Base-by-base conservation (phyloP, 2,797 vertebrate genomes). In the Eulemur albifrons region DNA sequence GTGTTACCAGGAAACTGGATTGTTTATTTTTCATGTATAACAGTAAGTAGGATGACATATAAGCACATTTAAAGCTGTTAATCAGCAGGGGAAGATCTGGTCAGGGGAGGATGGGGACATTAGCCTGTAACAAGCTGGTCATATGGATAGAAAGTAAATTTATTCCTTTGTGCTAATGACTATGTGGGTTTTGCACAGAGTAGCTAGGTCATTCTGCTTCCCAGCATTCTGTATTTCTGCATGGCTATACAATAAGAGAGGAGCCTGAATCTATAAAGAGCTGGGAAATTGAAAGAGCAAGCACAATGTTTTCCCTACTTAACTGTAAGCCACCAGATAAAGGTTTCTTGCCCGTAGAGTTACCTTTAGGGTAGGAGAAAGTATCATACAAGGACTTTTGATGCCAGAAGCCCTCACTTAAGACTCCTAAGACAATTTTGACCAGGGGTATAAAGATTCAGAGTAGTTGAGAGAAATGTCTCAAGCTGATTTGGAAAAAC, bases 261-360 rank as follows among this genome's bases (percentile, higher is more conserved):
- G 50, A 94, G 12, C 7, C 59, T 59, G 83, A 86, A 59, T 77
- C 61, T 89, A 30, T 76, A 85, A 85, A 65, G 84, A 50, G 21
- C 9, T 82, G 13, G 48, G 76, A 87, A 94, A 88, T 30, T 76
- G n/a, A 38, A 92, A 90, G 72, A 91, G 15, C 27, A 72, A 63
- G 48, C 35, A 48, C 18, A 17, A 25, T 35, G 4, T 40, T 92
- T 96, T 92, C 35, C 86, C 61, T 45, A 27, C 63, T 70, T 83
- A 82, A 61, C 81, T 84, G 80, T 75, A 95, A 94, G 52, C 69
- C 20, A 12, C 52, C 70, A 84, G 70, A 45, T 69, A 86, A 94
- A 90, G 75, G 13, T 83, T 52, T 89, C 77, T 84, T 79, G 9
- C 80, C 82, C 40, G 52, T 40, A 43, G 48, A 94, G 13, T 50